Evolutionary conservation across 2,888 invertebrate genomes (phyloP), one percentile per base, ranked within the genome.

Genomic region (Tubiluchus corallicola): DNA sequence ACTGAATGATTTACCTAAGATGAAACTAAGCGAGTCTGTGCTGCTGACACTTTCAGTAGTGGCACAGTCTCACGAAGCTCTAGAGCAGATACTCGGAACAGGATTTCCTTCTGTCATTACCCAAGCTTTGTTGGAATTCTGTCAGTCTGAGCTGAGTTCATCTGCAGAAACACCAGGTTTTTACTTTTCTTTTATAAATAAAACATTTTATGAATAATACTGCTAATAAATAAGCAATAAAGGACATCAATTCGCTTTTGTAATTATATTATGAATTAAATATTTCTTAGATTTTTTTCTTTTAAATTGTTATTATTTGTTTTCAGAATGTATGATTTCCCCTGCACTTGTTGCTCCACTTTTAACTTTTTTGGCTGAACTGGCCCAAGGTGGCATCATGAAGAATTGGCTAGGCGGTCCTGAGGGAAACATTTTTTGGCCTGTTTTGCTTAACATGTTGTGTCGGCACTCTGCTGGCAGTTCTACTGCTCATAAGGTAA

Each of bases 341-440:
- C 56, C 57, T 38, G 57, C 60, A 38, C 51, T 59, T 44, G 59
- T 62, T 29, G 57, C 60, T 17, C 54, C 62, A 13, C 57, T 63
- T 42, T 72, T 88, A 47, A 76, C 79, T 55, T 85, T 87, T 67
- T 77, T 85, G 57, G 75, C 79, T 0, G 76, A 79, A 49, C 73
- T 84, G 47, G 79, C 82, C 59, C 74, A 77, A 17, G 84, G 83
- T 55, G 76, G 77, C 17, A 71, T 75, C 50, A 76, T 87, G 70
- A 77, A 83, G 52, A 82, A 83, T 63, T 88, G 87, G 87, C 71
- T 88, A 40, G 87, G 87, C 13, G 74, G 75, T 1, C 65, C 71
- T 41, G 76, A 80, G 51, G 85, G 84, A 4, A 74, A 77, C 2
- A 70, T 73, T n/a, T 88, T 87, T 67, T 88, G 87, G 87, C 71